Conservation (phyloP, 2,113 vertebrate species). For the Callionymus lyra region DNA sequence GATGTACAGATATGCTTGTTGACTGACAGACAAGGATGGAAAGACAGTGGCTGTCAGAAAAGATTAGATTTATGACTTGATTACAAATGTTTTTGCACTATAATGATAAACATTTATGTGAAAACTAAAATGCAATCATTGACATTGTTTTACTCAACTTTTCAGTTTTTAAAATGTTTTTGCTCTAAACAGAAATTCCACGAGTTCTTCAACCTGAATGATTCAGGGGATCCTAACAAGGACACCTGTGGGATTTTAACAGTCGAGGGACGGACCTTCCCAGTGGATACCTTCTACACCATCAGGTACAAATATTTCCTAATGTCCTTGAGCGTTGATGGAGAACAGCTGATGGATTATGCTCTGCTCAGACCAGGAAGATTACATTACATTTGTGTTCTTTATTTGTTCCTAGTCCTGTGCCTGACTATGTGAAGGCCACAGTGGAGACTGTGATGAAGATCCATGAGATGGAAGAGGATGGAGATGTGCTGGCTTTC, state of each 20-base stretch:
- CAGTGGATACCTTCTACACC: constrained; percentile 93
- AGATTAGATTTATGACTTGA: constrained; percentile 19
- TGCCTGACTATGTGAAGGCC: constrained; percentile 94
- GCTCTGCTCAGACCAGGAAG: too few species aligned
- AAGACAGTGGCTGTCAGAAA: constrained; percentile 24
- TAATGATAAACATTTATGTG: too few species aligned
- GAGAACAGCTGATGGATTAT: too few species aligned
- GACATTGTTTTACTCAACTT: constrained; percentile 4
- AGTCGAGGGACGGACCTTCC: constrained; percentile 88
- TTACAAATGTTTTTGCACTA: too few species aligned
- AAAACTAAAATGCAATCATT: constrained; percentile 21
- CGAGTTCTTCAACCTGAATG: constrained; percentile 95
- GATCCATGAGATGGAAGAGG: constrained; percentile 90
- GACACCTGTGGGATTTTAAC: constrained; percentile 93
- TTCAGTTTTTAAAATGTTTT: constrained; percentile 5
- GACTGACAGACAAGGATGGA: constrained; percentile 14
- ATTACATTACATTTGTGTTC: not conserved
- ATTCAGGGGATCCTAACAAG: constrained; percentile 79
- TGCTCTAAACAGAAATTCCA: constrained; percentile 81
- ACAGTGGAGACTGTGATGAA: constrained; percentile 94
- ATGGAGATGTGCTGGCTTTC: constrained; percentile 90
- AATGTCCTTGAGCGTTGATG: too few species aligned
- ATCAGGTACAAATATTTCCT: constrained; percentile 72
- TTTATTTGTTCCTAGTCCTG: constrained; percentile 69
- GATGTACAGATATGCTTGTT: constrained; percentile 33